phyloP scores from a whole-genome alignment of 2,888 invertebrate genomes.

The Lissocephala sabroskyi region DNA sequence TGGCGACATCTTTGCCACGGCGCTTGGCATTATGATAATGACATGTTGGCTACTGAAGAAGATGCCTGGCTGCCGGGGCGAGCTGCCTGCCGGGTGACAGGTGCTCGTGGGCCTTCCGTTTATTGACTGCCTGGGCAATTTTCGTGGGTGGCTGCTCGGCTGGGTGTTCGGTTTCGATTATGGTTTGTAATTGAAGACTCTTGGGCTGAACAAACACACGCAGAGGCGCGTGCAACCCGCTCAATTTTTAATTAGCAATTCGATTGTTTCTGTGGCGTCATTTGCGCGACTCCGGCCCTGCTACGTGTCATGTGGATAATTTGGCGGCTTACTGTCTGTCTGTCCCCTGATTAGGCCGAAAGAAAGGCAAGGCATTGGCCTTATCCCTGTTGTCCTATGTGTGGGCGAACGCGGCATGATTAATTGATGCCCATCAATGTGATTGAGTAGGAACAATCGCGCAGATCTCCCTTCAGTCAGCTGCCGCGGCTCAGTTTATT shows the following conservation, averaged over 20 bases:
- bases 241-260: slow-evolving; percentile 57
- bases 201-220: not conserved
- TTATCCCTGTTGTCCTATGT: slow-evolving; percentile 16
- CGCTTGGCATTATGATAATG: slow-evolving; percentile 49
- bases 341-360: slow-evolving; percentile 35
- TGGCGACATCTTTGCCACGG: slow-evolving; percentile 42
- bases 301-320: slow-evolving; percentile 60
- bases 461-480: slow-evolving; percentile 1
- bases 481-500: not conserved
- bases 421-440: slow-evolving; percentile 61
- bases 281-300: slow-evolving; percentile 8
- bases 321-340: slow-evolving; percentile 40
- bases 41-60: slow-evolving; percentile 36
- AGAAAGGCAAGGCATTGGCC: slow-evolving; percentile 13
- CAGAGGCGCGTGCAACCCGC: slow-evolving; percentile 1
- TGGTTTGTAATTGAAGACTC: slow-evolving; percentile 39
- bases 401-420: slow-evolving; percentile 49
- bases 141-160: not conserved
- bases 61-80: not conserved
- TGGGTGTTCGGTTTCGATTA: slow-evolving; percentile 24
- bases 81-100: slow-evolving; percentile 22
- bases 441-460: slow-evolving; percentile 33
- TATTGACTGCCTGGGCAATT: slow-evolving; percentile 46
- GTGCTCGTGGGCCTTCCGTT: slow-evolving; percentile 52
- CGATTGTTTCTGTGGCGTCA: slow-evolving; percentile 16